Base-by-base conservation (phyloP, 2,113 vertebrate species). In the Poeciliopsis prolifica region DNA sequence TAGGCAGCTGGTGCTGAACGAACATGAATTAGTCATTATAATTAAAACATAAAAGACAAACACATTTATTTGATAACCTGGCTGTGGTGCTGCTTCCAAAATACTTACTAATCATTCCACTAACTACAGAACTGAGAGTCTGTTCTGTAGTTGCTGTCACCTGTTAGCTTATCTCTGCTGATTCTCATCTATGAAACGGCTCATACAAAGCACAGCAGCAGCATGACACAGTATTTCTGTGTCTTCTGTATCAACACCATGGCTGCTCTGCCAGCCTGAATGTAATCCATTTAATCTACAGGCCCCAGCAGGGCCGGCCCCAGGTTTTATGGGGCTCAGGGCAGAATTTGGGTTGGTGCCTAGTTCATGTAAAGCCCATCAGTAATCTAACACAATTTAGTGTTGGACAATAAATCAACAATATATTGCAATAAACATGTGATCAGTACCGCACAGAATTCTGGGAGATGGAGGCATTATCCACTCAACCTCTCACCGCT, bases 161-260 rank as follows among this genome's bases (percentile, higher is more conserved):
- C 83, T 91, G 83, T 44, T 67, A 17, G 68, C 76, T 82, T 83
- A 88, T 86, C 88, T 65, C 69, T 65, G 54, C 61, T 61, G 22
- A 30, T 62, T 29, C 62, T 4, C 37, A 29, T n/a, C 28, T 42
- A 26, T 60, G 42, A 5, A 51, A 35, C 11, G 54, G 26, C 17
- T 51, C 35, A 70, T 44, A 48, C 48, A 68, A 67, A 70, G 48
- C 12, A 13, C 37, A 3, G 37, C 37, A 40, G 37, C 7, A 35
- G 33, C 33, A 35, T 35, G 7, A 35, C 33, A 31, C 3, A 35
- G 33, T 8, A 35, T 35, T 35, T 35, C 33, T 9, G 33, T 35
- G 33, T 35, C 33, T 35, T 35, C 33, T 35, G 33, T 35, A 35
- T 35, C 33, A 6, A 35, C 7, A 7, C 71, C 28, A 19, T 24